Evolutionary conservation across 2,113 vertebrate species (phyloP).

Genomic region (Labrus mixtus): DNA sequence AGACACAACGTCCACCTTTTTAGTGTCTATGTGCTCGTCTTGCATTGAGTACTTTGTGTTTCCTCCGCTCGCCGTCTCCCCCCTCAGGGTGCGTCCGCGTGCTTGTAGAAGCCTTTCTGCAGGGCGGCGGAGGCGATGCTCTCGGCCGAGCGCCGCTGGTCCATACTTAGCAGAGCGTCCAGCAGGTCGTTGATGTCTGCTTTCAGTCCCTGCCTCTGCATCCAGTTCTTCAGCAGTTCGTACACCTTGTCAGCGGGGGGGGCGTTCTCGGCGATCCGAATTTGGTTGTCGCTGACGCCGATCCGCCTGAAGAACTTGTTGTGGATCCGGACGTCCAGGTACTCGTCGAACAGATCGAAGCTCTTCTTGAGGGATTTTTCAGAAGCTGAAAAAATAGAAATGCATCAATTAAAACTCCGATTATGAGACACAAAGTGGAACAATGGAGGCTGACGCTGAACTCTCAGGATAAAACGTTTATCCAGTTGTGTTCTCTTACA

Average conservation of each 20-base stretch:
- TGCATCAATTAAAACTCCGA: background rate
- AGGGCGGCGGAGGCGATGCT: constrained; percentile 79
- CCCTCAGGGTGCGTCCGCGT: constrained; percentile 68
- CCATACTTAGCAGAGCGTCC: constrained; percentile 78
- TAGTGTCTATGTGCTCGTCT: constrained; percentile 58
- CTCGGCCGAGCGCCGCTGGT: constrained; percentile 84
- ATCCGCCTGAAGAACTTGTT: constrained; percentile 86
- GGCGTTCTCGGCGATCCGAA: constrained; percentile 78
- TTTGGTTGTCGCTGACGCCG: constrained; percentile 83
- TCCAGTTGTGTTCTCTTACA: background rate
- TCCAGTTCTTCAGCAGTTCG: constrained; percentile 84
- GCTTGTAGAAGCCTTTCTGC: constrained; percentile 79
- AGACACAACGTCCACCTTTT: constrained; percentile 48
- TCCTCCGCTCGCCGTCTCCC: constrained; percentile 18
- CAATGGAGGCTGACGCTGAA: no score
- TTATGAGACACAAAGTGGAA: background rate
- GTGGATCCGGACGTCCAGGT: constrained; percentile 82
- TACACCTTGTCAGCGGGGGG: constrained; percentile 82
- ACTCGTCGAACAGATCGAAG: constrained; percentile 84
- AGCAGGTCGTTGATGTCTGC: constrained; percentile 85
- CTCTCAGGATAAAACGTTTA: background rate
- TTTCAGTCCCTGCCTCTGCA: constrained; percentile 84
- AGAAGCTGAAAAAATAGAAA: constrained; percentile 65
- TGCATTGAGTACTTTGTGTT: constrained; percentile 30
- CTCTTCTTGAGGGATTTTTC: constrained; percentile 83